A percentile compares a stretch with the other conserved stretches of the same genome.
Evolutionary conservation across 1,140 invertebrate species (phyloP).

Genomic region (Drosophila pectinifera): DNA sequence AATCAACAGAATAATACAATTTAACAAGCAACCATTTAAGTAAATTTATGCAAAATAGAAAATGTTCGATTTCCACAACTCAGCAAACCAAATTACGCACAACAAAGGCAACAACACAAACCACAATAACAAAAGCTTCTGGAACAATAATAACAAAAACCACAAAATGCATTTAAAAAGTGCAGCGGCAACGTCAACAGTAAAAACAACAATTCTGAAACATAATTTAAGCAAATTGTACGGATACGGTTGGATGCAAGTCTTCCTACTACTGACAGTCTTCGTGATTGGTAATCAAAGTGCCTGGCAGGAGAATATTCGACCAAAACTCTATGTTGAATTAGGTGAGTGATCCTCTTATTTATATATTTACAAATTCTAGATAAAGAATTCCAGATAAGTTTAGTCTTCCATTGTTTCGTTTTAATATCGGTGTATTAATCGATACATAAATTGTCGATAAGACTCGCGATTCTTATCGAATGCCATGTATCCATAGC

Average conservation of each 20-base stretch:
- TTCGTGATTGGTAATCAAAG: conserved; percentile 85
- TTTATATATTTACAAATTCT: not conserved
- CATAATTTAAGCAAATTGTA: conserved; percentile 50
- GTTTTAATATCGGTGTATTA: not conserved
- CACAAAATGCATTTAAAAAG: conserved; percentile 53
- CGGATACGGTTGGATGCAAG: conserved; percentile 71
- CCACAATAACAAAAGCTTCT: conserved; percentile 35
- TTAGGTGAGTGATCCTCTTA: conserved; percentile 88
- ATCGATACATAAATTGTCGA: too few relatives aligned
- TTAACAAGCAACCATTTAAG: conserved; percentile 54
- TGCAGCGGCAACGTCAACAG: conserved; percentile 49
- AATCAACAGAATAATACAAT: conserved; percentile 46
- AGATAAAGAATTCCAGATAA: not conserved
- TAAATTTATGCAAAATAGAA: conserved; percentile 75
- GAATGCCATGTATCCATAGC: too few relatives aligned
- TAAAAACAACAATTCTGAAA: conserved; percentile 59
- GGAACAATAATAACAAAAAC: conserved; percentile 45
- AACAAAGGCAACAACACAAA: conserved; percentile 33
- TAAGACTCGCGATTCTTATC: not conserved
- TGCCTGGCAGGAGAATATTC: conserved; percentile 94
- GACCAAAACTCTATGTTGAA: conserved; percentile 94
- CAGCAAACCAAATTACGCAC: conserved; percentile 59
- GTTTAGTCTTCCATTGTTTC: not conserved
- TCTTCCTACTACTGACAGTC: conserved; percentile 84
- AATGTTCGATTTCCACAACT: conserved; percentile 72